phyloP scores from a whole-genome alignment of 2,888 invertebrate species.

The Crepidodera aurea region DNA sequence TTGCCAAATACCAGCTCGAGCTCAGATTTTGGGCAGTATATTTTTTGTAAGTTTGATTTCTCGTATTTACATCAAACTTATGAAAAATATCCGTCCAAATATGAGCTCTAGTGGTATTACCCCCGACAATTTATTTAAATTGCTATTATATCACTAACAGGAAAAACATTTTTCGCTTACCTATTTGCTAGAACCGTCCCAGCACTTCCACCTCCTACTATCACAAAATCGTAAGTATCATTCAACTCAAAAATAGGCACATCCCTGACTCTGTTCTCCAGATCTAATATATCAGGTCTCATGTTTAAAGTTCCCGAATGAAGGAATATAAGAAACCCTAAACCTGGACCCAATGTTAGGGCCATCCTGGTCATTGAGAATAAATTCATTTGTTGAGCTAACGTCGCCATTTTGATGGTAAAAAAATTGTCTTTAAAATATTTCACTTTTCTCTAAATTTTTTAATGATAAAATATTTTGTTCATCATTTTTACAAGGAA shows the following conservation, averaged over 20 bases:
- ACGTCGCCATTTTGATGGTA: conserved; percentile 37
- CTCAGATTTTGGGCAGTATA: too few relatives aligned
- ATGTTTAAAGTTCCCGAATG: conserved; percentile 70
- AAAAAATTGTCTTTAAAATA: too few relatives aligned
- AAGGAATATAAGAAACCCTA: conserved; percentile 71
- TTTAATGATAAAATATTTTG: neutral
- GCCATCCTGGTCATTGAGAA: conserved; percentile 72
- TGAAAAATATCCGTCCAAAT: too few relatives aligned
- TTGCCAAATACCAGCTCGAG: too few relatives aligned
- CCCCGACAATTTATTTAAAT: too few relatives aligned
- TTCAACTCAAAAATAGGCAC: conserved; percentile 65
- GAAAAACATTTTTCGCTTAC: too few relatives aligned
- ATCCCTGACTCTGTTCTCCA: conserved; percentile 68
- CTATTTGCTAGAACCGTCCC: conserved; percentile 76
- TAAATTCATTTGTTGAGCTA: conserved; percentile 54
- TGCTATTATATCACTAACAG: too few relatives aligned
- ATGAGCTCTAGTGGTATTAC: too few relatives aligned
- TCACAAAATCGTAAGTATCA: conserved; percentile 78
- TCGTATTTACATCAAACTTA: too few relatives aligned
- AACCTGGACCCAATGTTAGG: conserved; percentile 71
- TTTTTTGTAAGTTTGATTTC: too few relatives aligned
- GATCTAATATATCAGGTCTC: conserved; percentile 77
- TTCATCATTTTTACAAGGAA: neutral
- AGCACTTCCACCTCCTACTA: conserved; percentile 84
- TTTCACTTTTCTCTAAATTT: neutral